Base-by-base conservation (phyloP, 2,888 invertebrate species). In the Seladonia tumulorum region DNA sequence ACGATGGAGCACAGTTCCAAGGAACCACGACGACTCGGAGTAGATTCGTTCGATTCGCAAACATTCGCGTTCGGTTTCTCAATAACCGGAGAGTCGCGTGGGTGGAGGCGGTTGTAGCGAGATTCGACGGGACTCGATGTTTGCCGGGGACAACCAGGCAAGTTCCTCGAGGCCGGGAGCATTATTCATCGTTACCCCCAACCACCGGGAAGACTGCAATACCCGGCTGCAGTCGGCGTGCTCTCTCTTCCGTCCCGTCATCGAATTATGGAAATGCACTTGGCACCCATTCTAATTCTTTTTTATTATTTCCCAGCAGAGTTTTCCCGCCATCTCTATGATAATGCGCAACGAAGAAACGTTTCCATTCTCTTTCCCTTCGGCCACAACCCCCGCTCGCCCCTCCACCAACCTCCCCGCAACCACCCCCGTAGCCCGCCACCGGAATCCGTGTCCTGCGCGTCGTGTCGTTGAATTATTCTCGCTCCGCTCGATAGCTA, bases 261-360 rank as follows among this genome's bases (percentile, higher is more conserved):
- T 90, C 90, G 90, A 90, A 90, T 90, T 90, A 90, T 90, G 90
- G 90, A 90, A 88, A 90, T 90, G 83, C 76, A 63, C 77, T 88
- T 83, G 86, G 84, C 88, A 83, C 82, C 85, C 79, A 79, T 90
- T 90, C 89, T 89, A 90, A 90, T 90, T 90, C 84, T 87, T 88
- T 89, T 90, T 90, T 89, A 89, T 90, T 88, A 88, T 90, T 82
- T 89, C 88, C 87, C 87, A 78, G 66, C 83, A 82, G 88, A 89
- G 80, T 82, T 89, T 87, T 80, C 85, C 79, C 88, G 83, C 87
- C 86, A 89, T 90, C 81, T 90, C 90, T 90, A 90, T 90, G 90
- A 88, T 90, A 90, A 90, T 90, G 86, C 82, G 81, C 66, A 29
- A 74, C 79, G 39, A 71, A 81, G 82, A 82, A 84, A 70, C 83